Evolutionary conservation across 2,888 invertebrate species (phyloP).

Genomic region (Muschampia plurimacula): DNA sequence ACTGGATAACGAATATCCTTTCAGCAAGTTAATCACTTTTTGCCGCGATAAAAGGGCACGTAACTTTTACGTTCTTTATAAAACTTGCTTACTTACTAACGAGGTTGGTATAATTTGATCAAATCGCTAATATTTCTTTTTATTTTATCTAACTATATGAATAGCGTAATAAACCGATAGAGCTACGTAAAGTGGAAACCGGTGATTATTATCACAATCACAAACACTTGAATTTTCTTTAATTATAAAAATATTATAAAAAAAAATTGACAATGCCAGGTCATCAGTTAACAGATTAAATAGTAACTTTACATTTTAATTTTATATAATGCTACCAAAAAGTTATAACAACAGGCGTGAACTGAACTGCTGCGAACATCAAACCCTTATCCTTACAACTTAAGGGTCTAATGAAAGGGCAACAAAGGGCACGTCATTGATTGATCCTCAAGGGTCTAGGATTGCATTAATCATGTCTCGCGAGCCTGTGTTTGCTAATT

Average conservation of each 20-base stretch:
- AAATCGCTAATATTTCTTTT: not conserved
- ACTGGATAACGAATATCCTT: not conserved
- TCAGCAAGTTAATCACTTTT: conserved; percentile 2
- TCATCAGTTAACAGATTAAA: no score
- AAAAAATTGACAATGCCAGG: no score
- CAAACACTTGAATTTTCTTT: no score
- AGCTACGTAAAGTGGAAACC: no score
- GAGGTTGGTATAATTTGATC: not conserved
- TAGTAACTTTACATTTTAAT: no score
- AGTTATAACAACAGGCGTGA: not conserved
- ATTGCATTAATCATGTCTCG: conserved; percentile 30
- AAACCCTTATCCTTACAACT: not conserved
- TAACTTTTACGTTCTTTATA: not conserved
- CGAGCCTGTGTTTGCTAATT: conserved; percentile 1
- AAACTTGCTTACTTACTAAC: not conserved
- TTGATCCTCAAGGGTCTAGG: conserved; percentile 24
- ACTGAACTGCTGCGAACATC: not conserved
- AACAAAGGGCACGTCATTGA: conserved; percentile 29
- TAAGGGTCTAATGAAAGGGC: conserved; percentile 22
- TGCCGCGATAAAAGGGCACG: not conserved
- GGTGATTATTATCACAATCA: no score
- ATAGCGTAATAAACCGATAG: no score
- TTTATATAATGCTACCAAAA: not conserved
- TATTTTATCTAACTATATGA: no score
- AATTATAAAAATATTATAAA: no score